Percentiles rank a stretch among this genome's conserved stretches.
Evolutionary conservation across 2,797 vertebrate genomes (phyloP).

Genomic region (Gambelia wislizenii): DNA sequence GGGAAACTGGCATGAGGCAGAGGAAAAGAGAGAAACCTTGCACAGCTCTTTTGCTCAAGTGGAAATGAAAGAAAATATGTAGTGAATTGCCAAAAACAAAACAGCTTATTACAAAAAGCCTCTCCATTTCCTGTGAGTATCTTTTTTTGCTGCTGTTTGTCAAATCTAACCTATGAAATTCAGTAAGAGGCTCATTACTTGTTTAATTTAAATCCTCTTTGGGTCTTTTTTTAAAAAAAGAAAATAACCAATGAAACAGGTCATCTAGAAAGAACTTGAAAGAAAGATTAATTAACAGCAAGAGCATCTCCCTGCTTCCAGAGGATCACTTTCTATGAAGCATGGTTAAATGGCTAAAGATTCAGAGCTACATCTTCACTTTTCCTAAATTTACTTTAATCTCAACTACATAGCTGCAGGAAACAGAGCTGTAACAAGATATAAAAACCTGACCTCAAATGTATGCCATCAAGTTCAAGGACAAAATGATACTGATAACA

Average conservation of each 20-base stretch:
- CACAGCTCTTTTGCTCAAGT: conserved; percentile 53
- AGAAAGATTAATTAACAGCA: conserved; percentile 47
- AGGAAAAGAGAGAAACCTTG: conserved; percentile 46
- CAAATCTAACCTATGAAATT: conserved; percentile 47
- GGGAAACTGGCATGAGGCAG: conserved; percentile 43
- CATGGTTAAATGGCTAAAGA: background rate
- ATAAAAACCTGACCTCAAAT: background rate
- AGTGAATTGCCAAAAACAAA: conserved; percentile 60
- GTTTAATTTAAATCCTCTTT: conserved; percentile 49
- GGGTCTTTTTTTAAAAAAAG: conserved; percentile 15
- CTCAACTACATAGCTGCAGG: background rate
- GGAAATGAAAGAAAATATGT: conserved; percentile 57
- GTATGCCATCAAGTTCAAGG: no score
- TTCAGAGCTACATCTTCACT: background rate
- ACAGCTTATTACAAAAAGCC: background rate
- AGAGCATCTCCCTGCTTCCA: conserved; percentile 21
- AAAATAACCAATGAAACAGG: conserved; percentile 36
- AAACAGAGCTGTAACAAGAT: background rate
- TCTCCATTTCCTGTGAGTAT: conserved; percentile 18
- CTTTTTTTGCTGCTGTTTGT: background rate
- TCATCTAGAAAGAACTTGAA: conserved; percentile 21
- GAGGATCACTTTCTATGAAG: background rate
- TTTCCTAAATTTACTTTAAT: conserved; percentile 20
- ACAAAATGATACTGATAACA: no score
- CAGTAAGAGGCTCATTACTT: conserved; percentile 39